A percentile compares a stretch with the other conserved stretches of the same genome.
These are phyloP conservation scores for Pristionchus fissidentatus DNA, from an alignment of 2,888 invertebrate genomes.

Conservation along the genomic window DNA sequence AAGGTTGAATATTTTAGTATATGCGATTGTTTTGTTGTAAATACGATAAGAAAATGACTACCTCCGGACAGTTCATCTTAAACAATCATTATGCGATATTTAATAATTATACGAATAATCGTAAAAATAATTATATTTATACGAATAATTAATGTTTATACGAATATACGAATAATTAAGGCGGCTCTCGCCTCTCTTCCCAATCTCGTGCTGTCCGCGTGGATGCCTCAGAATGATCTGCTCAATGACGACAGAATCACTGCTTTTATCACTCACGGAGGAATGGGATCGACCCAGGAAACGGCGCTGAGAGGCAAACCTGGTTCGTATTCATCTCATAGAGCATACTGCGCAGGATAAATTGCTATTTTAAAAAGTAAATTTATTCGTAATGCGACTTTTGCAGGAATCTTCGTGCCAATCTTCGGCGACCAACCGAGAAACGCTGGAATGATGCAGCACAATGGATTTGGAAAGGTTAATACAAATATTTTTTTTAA, in stretches of 20 bases:
- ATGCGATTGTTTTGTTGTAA: too few relatives aligned
- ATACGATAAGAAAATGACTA: not conserved
- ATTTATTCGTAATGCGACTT: not conserved
- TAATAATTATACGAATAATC: not conserved
- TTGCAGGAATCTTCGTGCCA: conserved; percentile 34
- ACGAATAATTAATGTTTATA: too few relatives aligned
- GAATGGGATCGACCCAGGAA: conserved; percentile 34
- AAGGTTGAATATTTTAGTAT: not conserved
- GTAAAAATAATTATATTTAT: too few relatives aligned
- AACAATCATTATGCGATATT: too few relatives aligned
- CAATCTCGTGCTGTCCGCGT: conserved; percentile 18
- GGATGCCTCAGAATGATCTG: conserved; percentile 42
- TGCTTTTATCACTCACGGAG: conserved; percentile 28
- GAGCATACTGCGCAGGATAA: not conserved
- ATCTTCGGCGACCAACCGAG: conserved; percentile 43
- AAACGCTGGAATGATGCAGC: conserved; percentile 42
- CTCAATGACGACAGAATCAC: conserved; percentile 26
- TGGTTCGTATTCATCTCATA: not conserved
- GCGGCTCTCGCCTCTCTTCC: not conserved
- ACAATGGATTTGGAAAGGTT: conserved; percentile 45
- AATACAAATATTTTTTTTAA: not conserved
- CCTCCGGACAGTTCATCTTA: not conserved
- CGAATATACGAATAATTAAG: too few relatives aligned
- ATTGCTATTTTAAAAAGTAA: not conserved
- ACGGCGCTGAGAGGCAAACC: conserved; percentile 36